phyloP scores from a whole-genome alignment of 2,888 invertebrate species.

The Aelia acuminata region DNA sequence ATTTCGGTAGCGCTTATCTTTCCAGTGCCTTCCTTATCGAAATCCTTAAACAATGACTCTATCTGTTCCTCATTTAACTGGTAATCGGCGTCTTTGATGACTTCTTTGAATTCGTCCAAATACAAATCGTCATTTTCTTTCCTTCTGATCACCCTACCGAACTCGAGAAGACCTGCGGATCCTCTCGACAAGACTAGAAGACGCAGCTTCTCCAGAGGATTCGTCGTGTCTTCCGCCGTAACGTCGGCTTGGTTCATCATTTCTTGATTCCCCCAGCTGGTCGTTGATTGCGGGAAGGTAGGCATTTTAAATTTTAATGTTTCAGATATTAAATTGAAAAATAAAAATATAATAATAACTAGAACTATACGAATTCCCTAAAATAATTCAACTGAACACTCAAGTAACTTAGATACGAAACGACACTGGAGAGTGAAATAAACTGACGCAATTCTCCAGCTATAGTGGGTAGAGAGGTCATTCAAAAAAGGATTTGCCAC shows the following conservation, averaged over 20 bases:
- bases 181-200: conserved; percentile 87
- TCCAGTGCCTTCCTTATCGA: conserved; percentile 89
- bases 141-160: conserved; percentile 86
- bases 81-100: conserved; percentile 83
- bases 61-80: conserved; percentile 78
- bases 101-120: conserved; percentile 85
- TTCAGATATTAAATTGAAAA: background rate
- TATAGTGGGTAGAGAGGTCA: too few species aligned
- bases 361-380: too few species aligned
- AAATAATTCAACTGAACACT: too few species aligned
- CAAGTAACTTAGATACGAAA: too few species aligned
- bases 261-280: conserved; percentile 71
- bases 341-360: too few species aligned
- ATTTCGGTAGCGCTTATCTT: conserved; percentile 92
- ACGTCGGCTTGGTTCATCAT: conserved; percentile 82
- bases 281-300: too few species aligned
- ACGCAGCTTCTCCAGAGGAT: conserved; percentile 87
- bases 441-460: too few species aligned
- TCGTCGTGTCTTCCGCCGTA: conserved; percentile 77
- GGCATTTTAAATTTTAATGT: conserved; percentile 70
- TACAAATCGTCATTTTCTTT: conserved; percentile 94
- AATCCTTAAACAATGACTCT: conserved; percentile 77
- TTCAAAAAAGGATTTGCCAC: too few species aligned
- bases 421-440: too few species aligned
- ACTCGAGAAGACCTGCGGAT: conserved; percentile 87